Conservation (phyloP, 2,113 vertebrate genomes). For the Cromileptes altivelis region DNA sequence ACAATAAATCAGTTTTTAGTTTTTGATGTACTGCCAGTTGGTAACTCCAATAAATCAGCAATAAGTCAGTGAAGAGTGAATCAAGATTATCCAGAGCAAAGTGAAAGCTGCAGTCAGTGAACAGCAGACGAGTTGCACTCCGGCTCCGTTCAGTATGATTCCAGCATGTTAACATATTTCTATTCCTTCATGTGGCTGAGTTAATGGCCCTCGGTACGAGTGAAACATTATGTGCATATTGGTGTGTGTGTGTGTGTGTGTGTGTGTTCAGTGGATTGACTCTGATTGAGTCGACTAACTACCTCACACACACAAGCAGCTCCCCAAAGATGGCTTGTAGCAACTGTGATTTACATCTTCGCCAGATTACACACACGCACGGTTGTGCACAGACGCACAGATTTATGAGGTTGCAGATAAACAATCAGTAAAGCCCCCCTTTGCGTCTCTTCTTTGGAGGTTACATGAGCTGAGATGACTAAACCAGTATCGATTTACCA, state of each 20-base stretch:
- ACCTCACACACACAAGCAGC: slow-evolving; percentile 15
- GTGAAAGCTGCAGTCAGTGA: background rate
- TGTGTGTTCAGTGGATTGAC: slow-evolving; percentile 20
- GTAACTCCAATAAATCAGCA: background rate
- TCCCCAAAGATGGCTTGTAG: slow-evolving; percentile 51
- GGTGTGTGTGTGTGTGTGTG: slow-evolving; percentile 22
- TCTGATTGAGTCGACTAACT: slow-evolving; percentile 30
- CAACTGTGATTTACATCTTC: slow-evolving; percentile 49
- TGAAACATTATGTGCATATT: slow-evolving; percentile 3
- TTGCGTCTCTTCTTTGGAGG: slow-evolving; percentile 26
- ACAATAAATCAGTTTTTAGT: background rate
- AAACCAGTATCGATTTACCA: slow-evolving; percentile 75
- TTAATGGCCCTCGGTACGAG: slow-evolving; percentile 4
- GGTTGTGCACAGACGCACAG: background rate
- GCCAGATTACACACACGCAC: background rate
- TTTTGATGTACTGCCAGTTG: background rate
- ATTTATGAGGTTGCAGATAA: slow-evolving; percentile 62
- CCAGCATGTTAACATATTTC: background rate
- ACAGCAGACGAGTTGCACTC: background rate
- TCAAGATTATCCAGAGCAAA: background rate
- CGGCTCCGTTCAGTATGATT: background rate
- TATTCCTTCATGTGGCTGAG: slow-evolving; percentile 3
- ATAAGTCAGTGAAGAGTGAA: background rate
- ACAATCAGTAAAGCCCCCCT: slow-evolving; percentile 39
- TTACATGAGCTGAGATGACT: slow-evolving; percentile 68